A percentile compares a stretch with the other conserved stretches of the same genome.
phyloP scores from a whole-genome alignment of 2,888 invertebrate genomes.

The Brassicogethes aeneus region DNA sequence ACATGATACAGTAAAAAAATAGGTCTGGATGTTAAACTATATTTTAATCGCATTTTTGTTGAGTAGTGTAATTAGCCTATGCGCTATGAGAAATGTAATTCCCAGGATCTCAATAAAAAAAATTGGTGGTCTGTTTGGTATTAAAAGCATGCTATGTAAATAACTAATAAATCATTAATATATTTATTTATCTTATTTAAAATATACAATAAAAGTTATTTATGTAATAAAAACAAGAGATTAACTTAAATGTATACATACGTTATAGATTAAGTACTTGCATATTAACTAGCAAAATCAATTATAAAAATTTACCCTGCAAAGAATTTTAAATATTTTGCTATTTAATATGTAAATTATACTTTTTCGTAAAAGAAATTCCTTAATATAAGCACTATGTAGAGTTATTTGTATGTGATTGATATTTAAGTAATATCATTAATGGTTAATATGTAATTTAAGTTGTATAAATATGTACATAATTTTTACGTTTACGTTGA shows the following conservation, averaged over 20 bases:
- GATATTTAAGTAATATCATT: constrained; percentile 10
- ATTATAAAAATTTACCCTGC: too few relatives aligned
- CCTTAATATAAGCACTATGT: neutral
- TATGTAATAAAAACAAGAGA: neutral
- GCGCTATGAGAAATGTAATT: too few relatives aligned
- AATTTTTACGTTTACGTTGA: constrained; percentile 12
- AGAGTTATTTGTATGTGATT: constrained; percentile 10
- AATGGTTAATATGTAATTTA: neutral
- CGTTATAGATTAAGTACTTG: neutral
- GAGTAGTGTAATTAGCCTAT: too few relatives aligned
- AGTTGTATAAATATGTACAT: constrained; percentile 25
- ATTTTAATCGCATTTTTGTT: too few relatives aligned
- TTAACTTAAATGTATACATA: neutral
- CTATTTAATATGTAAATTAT: neutral
- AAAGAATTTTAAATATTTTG: neutral
- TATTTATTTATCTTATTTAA: constrained; percentile 18
- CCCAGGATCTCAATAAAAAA: neutral
- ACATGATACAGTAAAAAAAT: too few relatives aligned
- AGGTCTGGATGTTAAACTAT: too few relatives aligned
- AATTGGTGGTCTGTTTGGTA: neutral
- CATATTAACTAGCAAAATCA: neutral
- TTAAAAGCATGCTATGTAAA: neutral
- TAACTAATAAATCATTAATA: constrained; percentile 1
- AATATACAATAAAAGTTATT: constrained; percentile 12
- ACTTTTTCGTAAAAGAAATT: neutral